Evolutionary conservation across 1,140 invertebrate genomes (phyloP).

Genomic region (Nephotettix cincticeps): DNA sequence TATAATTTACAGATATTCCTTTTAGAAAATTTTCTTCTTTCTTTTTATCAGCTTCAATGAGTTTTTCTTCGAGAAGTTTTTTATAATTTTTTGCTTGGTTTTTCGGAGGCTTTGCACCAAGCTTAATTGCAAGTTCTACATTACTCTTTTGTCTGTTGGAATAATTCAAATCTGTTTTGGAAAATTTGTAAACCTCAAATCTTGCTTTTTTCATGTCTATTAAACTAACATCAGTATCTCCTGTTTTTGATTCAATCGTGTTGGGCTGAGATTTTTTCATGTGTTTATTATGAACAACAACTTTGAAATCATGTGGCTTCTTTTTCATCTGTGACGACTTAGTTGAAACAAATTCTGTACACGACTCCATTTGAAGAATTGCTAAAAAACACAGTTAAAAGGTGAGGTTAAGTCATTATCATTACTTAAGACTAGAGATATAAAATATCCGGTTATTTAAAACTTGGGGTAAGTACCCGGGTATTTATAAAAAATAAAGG

Average conservation of each 20-base stretch:
- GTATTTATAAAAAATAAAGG: no score
- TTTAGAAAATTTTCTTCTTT: not conserved
- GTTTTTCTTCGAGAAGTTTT: not conserved
- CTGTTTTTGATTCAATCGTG: not conserved
- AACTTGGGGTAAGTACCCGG: no score
- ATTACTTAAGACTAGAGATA: no score
- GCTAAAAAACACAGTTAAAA: no score
- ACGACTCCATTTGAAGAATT: no score
- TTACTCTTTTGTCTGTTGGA: not conserved
- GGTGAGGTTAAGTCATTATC: no score
- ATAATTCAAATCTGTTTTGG: not conserved
- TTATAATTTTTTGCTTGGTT: not conserved
- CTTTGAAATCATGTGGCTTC: not conserved
- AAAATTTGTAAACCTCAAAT: conserved; percentile 10
- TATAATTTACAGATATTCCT: not conserved
- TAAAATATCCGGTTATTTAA: no score
- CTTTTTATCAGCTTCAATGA: not conserved
- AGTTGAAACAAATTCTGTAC: no score
- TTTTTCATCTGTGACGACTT: not conserved
- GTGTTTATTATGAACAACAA: not conserved
- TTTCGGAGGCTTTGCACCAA: not conserved
- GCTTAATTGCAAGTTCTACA: not conserved
- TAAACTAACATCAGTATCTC: not conserved
- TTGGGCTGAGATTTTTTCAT: not conserved
- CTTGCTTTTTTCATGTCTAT: conserved; percentile 10